Conservation (phyloP, 2,797 vertebrate species). For the Catamblyrhynchus diadema region DNA sequence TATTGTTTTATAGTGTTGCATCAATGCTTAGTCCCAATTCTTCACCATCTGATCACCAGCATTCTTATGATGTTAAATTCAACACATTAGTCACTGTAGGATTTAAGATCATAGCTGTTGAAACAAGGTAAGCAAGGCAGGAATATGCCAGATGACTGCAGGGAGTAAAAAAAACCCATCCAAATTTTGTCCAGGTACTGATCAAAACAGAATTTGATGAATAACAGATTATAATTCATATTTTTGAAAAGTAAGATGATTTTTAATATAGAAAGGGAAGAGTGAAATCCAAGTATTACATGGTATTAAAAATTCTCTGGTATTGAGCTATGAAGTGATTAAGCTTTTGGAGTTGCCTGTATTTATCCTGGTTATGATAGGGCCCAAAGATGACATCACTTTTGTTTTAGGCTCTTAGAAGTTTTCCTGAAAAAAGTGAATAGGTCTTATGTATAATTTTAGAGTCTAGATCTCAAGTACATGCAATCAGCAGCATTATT, state of each 20-base stretch:
- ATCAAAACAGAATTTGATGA: not conserved
- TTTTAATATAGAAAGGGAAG: not conserved
- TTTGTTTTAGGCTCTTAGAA: not conserved
- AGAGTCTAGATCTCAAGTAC: not conserved
- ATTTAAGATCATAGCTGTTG: not conserved
- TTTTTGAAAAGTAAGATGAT: not conserved
- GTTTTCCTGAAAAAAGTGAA: not conserved
- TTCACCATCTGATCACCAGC: not conserved
- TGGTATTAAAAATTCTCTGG: not conserved
- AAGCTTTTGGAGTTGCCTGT: not conserved
- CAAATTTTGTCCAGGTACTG: not conserved
- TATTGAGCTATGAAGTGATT: not conserved
- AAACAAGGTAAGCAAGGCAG: not conserved
- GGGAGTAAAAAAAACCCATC: not conserved
- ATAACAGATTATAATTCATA: not conserved
- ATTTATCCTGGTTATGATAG: not conserved
- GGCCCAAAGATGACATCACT: not conserved
- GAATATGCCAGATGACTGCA: not conserved
- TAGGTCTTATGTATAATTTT: not conserved
- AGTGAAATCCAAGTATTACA: not conserved
- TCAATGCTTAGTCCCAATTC: not conserved
- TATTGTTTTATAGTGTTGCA: not conserved
- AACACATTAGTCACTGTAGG: not conserved
- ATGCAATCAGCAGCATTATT: not conserved
- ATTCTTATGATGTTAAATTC: not conserved